Evolutionary conservation across 2,113 vertebrate genomes (phyloP).

Genomic region (Lamprotornis superbus): DNA sequence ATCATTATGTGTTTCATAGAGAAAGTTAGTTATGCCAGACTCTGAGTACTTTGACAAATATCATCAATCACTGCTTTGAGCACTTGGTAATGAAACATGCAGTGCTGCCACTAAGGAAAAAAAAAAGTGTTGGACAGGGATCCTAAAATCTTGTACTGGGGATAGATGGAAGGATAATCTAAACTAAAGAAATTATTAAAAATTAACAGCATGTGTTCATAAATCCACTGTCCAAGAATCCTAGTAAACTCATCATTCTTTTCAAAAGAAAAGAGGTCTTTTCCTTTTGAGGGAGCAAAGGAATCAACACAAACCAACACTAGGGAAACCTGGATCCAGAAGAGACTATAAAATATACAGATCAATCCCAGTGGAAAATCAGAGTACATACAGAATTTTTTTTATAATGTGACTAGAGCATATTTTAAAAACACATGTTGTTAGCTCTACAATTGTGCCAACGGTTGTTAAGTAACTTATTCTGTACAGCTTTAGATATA

Average conservation of each 20-base stretch:
- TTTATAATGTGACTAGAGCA: background rate
- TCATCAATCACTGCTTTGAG: background rate
- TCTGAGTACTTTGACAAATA: background rate
- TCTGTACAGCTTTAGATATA: background rate
- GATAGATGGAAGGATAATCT: background rate
- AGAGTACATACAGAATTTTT: background rate
- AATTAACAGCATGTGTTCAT: background rate
- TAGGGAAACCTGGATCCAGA: background rate
- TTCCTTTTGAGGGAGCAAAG: background rate
- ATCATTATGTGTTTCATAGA: background rate
- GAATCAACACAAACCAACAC: background rate
- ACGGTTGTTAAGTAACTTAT: background rate
- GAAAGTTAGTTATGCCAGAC: background rate
- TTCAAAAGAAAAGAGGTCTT: background rate
- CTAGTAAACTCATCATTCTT: background rate
- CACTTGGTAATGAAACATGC: background rate
- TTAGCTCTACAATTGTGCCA: background rate
- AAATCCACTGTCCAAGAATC: background rate
- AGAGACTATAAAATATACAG: background rate
- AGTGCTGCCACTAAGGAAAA: background rate
- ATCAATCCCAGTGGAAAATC: background rate
- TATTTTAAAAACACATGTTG: background rate
- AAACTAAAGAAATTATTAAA: background rate
- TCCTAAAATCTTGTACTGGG: background rate
- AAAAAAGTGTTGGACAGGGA: background rate